phyloP scores from a whole-genome alignment of 2,797 vertebrate species.

The Melanotaenia maccullochi region DNA sequence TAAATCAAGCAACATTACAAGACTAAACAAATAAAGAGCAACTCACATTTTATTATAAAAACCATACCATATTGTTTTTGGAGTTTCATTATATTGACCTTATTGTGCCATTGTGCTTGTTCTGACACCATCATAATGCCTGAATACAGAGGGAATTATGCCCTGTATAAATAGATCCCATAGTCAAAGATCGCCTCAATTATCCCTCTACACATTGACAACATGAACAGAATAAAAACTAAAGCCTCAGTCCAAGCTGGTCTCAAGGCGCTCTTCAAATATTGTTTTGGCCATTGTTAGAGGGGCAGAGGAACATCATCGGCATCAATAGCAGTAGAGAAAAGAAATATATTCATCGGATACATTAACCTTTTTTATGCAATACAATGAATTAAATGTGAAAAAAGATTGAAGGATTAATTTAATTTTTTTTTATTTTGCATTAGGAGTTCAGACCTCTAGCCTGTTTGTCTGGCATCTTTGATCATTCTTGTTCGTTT shows the following conservation, averaged over 20 bases:
- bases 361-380: constrained; percentile 59
- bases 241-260: constrained; percentile 79
- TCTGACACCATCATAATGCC: constrained; percentile 83
- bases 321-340: constrained; percentile 67
- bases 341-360: constrained; percentile 70
- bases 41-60: constrained; percentile 72
- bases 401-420: constrained; percentile 13
- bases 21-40: constrained; percentile 62
- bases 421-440: not conserved
- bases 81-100: constrained; percentile 85
- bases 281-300: constrained; percentile 76
- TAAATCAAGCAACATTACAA: constrained; percentile 36
- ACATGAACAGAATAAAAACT: constrained; percentile 80
- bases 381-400: constrained; percentile 38
- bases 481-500: not conserved
- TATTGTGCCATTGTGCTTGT: constrained; percentile 83
- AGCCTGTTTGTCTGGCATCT: not conserved
- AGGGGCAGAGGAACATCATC: constrained; percentile 74
- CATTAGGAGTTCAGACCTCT: not conserved
- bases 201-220: constrained; percentile 81
- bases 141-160: constrained; percentile 84
- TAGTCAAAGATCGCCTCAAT: constrained; percentile 83
- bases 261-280: constrained; percentile 80
- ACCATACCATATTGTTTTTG: constrained; percentile 82
- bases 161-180: constrained; percentile 82